Percentiles rank a stretch among this genome's conserved stretches.
Conservation (phyloP, 2,113 vertebrate genomes). For the Anas platyrhynchos region DNA sequence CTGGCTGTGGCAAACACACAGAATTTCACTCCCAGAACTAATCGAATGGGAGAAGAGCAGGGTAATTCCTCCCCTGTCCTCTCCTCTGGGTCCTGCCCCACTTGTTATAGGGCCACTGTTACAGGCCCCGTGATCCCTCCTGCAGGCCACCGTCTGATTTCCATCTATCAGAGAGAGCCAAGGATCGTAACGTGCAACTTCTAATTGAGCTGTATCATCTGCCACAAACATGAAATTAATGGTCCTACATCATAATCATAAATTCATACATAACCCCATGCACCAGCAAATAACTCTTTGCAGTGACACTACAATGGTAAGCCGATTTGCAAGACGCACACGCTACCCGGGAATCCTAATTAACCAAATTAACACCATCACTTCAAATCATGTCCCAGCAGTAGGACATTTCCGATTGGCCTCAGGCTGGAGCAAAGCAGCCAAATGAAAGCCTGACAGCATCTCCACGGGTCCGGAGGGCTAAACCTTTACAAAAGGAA, state of each 20-base stretch:
- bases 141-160: background rate
- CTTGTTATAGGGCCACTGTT: background rate
- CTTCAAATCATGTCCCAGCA: conserved; percentile 76
- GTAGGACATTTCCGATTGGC: conserved; percentile 69
- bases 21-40: background rate
- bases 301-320: conserved; percentile 58
- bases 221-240: conserved; percentile 72
- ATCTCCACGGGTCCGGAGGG: background rate
- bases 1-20: background rate
- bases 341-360: conserved; percentile 73
- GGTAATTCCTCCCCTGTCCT: background rate
- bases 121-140: background rate
- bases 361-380: conserved; percentile 79
- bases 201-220: conserved; percentile 69
- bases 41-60: background rate
- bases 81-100: background rate
- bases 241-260: conserved; percentile 74
- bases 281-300: conserved; percentile 69
- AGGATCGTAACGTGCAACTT: conserved; percentile 31
- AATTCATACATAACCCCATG: conserved; percentile 70
- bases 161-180: background rate
- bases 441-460: conserved; percentile 63
- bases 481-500: background rate
- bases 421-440: conserved; percentile 65
- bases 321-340: conserved; percentile 68